Base-by-base conservation (phyloP, 2,113 vertebrate genomes). In the Nesogale talazaci region DNA sequence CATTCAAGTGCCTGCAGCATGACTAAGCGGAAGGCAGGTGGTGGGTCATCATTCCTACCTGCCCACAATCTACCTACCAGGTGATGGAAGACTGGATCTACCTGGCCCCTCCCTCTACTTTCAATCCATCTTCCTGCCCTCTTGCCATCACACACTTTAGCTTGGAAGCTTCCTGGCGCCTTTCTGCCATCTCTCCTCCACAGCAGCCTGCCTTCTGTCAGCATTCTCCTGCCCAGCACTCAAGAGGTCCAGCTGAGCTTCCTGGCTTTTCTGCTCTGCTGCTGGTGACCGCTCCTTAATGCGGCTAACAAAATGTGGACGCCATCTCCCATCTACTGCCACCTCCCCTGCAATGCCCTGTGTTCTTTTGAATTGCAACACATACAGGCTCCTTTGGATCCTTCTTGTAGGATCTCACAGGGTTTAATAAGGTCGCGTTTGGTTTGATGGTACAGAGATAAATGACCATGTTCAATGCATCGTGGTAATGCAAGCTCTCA, bases 341-440 rank as follows among this genome's bases (percentile, higher is more conserved):
- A 46, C 22, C 69, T 83, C 38, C 40, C 70, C n/a, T 69, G 77
- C 23, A 15, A 59, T 29, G 86, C n/a, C 57, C 88, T 22, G 40
- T 75, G 46, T 72, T 80, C 38, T 72, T 85, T 15, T 72, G 29
- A 85, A 65, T 16, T 67, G 6, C 15, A 88, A 72, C 31, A 77
- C 85, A 25, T 40, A 89, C 89, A 93, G 23, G 67, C 34, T 87
- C 52, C 87, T 80, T 46, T 12, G 86, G 63, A 89, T 20, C 34
- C 81, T 40, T 87, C 76, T 59, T 16, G 89, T 72, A 89, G 11
- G 19, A 67, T 27, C 75, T 92, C 7, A 76, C 80, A 70, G n/a
- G 15, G 40, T 46, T 77, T 57, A 52, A 86, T 22, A 10, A 52
- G 4, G 46, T 52, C 14, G 46, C 10, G 46, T 52, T 2, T 52